phyloP scores from a whole-genome alignment of 2,888 invertebrate genomes.

The Notodromas monacha region DNA sequence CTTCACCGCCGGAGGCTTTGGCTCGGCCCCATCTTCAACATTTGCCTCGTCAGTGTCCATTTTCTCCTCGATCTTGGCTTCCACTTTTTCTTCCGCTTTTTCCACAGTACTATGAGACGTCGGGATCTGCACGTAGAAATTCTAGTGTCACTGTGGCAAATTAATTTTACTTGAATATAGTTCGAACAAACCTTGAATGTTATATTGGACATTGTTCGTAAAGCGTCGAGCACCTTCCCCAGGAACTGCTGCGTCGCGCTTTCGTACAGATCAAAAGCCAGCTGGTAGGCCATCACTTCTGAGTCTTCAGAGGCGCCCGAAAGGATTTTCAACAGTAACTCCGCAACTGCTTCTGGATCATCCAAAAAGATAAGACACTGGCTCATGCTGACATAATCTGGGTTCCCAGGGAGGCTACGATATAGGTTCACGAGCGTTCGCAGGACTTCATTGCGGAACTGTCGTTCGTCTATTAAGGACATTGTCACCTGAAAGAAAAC shows the following conservation, averaged over 20 bases:
- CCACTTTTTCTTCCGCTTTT: constrained; percentile 11
- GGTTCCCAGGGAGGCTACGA: constrained; percentile 38
- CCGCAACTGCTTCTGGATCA: constrained; percentile 66
- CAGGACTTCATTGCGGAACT: constrained; percentile 64
- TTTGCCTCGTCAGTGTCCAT: constrained; percentile 9
- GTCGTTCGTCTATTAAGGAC: constrained; percentile 74
- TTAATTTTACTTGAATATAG: too few relatives aligned
- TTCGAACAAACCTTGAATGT: too few relatives aligned
- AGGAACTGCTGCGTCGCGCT: constrained; percentile 93
- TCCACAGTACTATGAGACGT: too few relatives aligned
- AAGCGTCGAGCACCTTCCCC: constrained; percentile 44
- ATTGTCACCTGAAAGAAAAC: too few relatives aligned
- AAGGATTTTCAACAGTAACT: constrained; percentile 59
- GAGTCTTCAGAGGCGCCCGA: constrained; percentile 25
- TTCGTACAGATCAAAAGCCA: constrained; percentile 93
- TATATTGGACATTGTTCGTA: constrained; percentile 45
- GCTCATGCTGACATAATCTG: constrained; percentile 94
- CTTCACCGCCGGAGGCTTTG: neutral
- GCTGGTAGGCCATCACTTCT: constrained; percentile 80
- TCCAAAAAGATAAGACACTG: constrained; percentile 88
- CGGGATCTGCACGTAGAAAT: too few relatives aligned
- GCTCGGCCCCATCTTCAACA: neutral
- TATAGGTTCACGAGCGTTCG: constrained; percentile 63
- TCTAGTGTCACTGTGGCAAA: too few relatives aligned
- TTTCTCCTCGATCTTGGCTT: constrained; percentile 18